phyloP scores from a whole-genome alignment of 2,113 vertebrate species.

The Genyomyrus donnyi region DNA sequence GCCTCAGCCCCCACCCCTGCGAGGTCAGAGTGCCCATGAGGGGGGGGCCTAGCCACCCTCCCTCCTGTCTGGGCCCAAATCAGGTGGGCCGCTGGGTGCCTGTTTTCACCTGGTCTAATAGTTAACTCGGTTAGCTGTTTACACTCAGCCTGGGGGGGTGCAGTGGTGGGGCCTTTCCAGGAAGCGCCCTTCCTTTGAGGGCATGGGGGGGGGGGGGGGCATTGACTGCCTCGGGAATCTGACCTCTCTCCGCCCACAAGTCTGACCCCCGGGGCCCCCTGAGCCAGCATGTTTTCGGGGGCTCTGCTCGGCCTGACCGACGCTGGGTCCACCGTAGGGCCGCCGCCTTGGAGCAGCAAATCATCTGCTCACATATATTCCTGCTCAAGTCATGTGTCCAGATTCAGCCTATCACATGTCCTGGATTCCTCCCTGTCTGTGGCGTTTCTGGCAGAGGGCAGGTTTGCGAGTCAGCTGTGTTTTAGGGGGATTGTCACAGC shows the following conservation, averaged over 20 bases:
- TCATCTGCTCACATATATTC: not conserved
- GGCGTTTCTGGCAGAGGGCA: not conserved
- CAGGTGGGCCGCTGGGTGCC: not conserved
- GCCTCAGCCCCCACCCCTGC: not conserved
- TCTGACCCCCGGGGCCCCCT: not conserved
- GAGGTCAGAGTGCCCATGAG: not conserved
- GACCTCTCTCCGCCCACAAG: not conserved
- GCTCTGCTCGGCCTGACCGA: not conserved
- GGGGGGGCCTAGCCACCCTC: not conserved
- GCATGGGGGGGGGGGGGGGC: not conserved
- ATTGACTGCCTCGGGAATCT: not conserved
- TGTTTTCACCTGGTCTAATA: not conserved
- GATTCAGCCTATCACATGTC: not conserved
- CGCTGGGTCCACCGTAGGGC: not conserved
- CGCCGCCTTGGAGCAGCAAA: not conserved
- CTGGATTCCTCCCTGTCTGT: not conserved
- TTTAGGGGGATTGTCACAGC: not conserved
- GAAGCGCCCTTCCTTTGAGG: not conserved
- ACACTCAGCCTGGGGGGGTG: not conserved
- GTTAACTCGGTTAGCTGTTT: not conserved
- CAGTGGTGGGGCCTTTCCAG: not conserved
- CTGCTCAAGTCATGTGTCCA: not conserved
- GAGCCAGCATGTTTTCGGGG: not conserved
- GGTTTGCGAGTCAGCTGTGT: not conserved
- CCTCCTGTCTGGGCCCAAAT: not conserved